These are phyloP conservation scores for Sminthurides bifidus DNA, from an alignment of 1,140 invertebrate genomes.

Conservation along the genomic window DNA sequence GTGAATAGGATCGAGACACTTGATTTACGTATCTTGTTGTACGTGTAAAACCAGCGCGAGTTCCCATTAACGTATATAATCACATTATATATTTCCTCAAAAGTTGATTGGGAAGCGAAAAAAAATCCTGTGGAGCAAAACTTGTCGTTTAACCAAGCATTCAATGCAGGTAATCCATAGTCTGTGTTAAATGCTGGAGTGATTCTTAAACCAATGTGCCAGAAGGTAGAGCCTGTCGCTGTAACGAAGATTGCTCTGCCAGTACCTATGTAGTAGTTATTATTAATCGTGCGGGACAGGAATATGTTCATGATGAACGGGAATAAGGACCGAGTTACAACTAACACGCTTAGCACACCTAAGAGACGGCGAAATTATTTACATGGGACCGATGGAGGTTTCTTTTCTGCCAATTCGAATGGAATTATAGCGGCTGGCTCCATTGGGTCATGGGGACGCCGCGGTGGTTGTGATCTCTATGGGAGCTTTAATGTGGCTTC, in stretches of 20 bases:
- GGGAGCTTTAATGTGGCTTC: slow-evolving; percentile 28
- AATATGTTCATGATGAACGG: slow-evolving; percentile 9
- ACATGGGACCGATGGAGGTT: too few relatives aligned
- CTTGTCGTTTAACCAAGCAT: not conserved
- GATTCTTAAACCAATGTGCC: slow-evolving; percentile 31
- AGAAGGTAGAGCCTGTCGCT: slow-evolving; percentile 20
- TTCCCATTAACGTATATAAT: not conserved
- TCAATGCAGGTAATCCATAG: not conserved
- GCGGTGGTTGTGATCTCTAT: slow-evolving; percentile 28
- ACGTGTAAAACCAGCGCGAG: too few relatives aligned
- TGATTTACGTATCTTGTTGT: too few relatives aligned
- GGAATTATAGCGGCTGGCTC: too few relatives aligned
- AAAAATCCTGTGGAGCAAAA: too few relatives aligned
- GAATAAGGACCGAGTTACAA: too few relatives aligned
- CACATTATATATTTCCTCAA: not conserved
- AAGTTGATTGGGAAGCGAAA: too few relatives aligned
- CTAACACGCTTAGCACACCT: too few relatives aligned
- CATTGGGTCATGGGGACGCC: slow-evolving; percentile 14
- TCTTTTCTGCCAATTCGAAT: too few relatives aligned
- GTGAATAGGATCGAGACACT: too few relatives aligned
- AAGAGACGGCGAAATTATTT: too few relatives aligned
- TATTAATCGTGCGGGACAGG: too few relatives aligned
- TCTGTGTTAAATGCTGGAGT: slow-evolving; percentile 11
- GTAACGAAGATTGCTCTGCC: slow-evolving; percentile 9
- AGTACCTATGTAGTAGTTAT: slow-evolving; percentile 11